These are phyloP conservation scores for Lysiphlebus fabarum DNA, from an alignment of 1,140 invertebrate species.

Conservation along the genomic window DNA sequence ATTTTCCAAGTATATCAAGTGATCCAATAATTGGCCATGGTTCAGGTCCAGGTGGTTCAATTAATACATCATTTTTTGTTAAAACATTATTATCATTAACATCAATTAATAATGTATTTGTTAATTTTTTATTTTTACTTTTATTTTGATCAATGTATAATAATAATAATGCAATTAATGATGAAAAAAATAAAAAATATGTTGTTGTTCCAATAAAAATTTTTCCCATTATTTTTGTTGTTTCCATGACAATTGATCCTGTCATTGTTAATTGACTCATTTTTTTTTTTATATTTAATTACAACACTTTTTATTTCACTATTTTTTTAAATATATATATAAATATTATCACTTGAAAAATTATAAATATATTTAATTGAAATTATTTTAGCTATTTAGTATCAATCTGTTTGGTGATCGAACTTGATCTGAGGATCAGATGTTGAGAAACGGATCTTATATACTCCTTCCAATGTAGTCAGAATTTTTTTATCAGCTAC, in stretches of 20 bases:
- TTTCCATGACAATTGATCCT: too few species aligned
- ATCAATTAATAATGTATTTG: not conserved
- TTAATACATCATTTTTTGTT: slow-evolving; percentile 21
- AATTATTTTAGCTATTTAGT: slow-evolving; percentile 29
- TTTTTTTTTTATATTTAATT: too few species aligned
- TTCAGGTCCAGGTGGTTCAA: slow-evolving; percentile 58
- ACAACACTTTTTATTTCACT: too few species aligned
- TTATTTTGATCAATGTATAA: slow-evolving; percentile 35
- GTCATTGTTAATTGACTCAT: too few species aligned
- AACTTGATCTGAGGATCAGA: slow-evolving; percentile 48
- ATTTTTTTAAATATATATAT: not conserved
- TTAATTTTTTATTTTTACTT: slow-evolving; percentile 28
- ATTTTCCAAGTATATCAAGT: slow-evolving; percentile 60
- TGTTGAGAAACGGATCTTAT: slow-evolving; percentile 49
- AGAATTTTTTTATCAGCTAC: slow-evolving; percentile 48
- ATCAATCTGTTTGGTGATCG: slow-evolving; percentile 47
- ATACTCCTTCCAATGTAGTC: slow-evolving; percentile 51
- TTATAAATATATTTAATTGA: too few species aligned
- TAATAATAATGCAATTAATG: slow-evolving; percentile 33
- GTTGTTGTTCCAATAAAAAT: slow-evolving; percentile 39
- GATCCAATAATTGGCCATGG: slow-evolving; percentile 62
- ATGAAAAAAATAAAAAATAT: slow-evolving; percentile 33
- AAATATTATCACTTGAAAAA: slow-evolving; percentile 6
- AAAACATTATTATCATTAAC: not conserved
- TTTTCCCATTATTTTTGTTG: slow-evolving; percentile 16